Evolutionary conservation across 2,888 invertebrate genomes (phyloP).

Genomic region (Tinea trinotella): DNA sequence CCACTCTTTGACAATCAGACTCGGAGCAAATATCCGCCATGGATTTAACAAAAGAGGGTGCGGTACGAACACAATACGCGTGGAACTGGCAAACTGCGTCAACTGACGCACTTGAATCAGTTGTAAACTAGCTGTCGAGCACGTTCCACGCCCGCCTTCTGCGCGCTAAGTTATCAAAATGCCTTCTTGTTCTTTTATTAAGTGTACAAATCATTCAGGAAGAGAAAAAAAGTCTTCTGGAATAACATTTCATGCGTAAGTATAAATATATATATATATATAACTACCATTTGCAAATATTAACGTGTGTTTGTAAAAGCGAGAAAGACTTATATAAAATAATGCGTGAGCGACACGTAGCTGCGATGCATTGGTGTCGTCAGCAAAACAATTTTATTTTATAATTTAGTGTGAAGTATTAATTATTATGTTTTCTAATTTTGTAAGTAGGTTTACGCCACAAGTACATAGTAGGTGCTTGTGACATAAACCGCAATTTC

Average conservation of each 20-base stretch:
- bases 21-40: no score
- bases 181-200: slow-evolving; percentile 11
- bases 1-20: no score
- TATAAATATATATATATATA: background rate
- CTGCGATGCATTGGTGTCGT: background rate
- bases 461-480: background rate
- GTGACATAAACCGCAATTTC: background rate
- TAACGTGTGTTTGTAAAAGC: background rate
- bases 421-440: background rate
- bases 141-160: background rate
- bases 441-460: background rate
- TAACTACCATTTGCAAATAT: background rate
- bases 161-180: background rate
- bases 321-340: no score
- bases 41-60: no score
- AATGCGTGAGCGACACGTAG: no score
- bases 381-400: background rate
- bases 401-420: background rate
- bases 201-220: background rate
- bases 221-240: background rate
- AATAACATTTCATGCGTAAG: slow-evolving; percentile 13
- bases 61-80: no score
- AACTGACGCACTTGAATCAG: no score
- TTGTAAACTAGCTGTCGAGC: no score
- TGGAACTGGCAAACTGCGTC: no score